Base-by-base conservation (phyloP, 1,140 invertebrate species). In the Mycetomoellerius zeteki region DNA sequence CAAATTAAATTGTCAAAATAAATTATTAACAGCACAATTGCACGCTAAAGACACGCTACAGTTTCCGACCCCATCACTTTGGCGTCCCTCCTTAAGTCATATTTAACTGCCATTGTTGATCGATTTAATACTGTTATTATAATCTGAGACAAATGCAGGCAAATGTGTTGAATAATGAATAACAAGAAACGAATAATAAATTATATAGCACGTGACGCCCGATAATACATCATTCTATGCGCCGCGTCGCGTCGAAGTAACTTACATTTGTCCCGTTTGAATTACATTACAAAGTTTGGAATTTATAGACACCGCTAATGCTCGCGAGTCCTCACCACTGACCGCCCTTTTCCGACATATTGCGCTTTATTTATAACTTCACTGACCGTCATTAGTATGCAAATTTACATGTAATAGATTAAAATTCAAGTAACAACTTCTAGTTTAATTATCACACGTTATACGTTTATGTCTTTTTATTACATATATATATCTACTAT, bases 191-290 rank as follows among this genome's bases (percentile, higher is more conserved):
- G 69, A 43, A 60, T 14, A 21, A 84, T 84, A 73, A 84, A 84
- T 84, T 82, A 73, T 82, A 73, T 47, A 43, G 69, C 80, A 73
- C 67, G 64, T 86, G 87, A 88, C 71, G 78, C 54, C 64, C 52
- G 78, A 87, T 89, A 86, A 76, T 89, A 76, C 75, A 81, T 77
- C 75, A 76, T 64, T 85, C 65, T 71, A 19, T 19, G 33, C 43
- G 27, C 78, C 50, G 65, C 65, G 30, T 60, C 50, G 65, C 65
- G 30, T 60, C 54, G 54, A 19, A 47, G 69, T 84, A 84, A 73
- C 80, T 84, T 84, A 73, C 56, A 73, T 82, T 72, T 58, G 67
- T 82, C 37, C 37, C 54, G 37, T 84, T 62, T 73, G 67, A 84
- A 73, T 84, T 84, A 82, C 54, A 82, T 82, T 73, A 60, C 80